Percentiles rank a stretch among this genome's conserved stretches.
Evolutionary conservation across 2,888 invertebrate species (phyloP).

Genomic region (Melangyna quadrimaculata): DNA sequence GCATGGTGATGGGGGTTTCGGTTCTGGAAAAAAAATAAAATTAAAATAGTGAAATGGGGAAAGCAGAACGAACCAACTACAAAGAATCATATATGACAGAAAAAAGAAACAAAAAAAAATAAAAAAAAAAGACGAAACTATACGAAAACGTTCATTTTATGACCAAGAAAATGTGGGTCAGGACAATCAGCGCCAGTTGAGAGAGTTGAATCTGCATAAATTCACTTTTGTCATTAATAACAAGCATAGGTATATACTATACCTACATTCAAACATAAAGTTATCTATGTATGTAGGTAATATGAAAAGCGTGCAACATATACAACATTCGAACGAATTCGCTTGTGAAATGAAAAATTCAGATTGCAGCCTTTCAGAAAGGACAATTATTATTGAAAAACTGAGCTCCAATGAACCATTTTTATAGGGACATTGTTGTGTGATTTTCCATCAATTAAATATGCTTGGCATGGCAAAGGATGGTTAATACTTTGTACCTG

Average conservation of each 20-base stretch:
- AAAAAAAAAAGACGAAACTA: slow-evolving; percentile 23
- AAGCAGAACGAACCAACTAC: slow-evolving; percentile 31
- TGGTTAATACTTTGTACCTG: too few species aligned
- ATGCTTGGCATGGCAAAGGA: neutral
- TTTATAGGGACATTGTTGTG: slow-evolving; percentile 8
- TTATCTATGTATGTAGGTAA: neutral
- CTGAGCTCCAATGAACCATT: slow-evolving; percentile 42
- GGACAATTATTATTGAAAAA: slow-evolving; percentile 17
- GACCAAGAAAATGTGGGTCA: slow-evolving; percentile 63
- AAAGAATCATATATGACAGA: slow-evolving; percentile 36
- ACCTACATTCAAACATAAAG: neutral
- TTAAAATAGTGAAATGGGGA: neutral
- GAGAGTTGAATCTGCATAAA: slow-evolving; percentile 64
- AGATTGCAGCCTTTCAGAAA: slow-evolving; percentile 46
- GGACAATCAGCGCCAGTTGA: slow-evolving; percentile 58
- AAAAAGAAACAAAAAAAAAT: neutral
- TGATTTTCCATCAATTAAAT: slow-evolving; percentile 10
- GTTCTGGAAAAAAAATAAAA: slow-evolving; percentile 22
- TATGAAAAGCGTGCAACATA: neutral
- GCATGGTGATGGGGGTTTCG: too few species aligned
- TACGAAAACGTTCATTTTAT: slow-evolving; percentile 54
- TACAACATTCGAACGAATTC: neutral
- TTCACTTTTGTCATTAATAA: slow-evolving; percentile 66
- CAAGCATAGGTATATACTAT: slow-evolving; percentile 51
- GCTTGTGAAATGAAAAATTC: slow-evolving; percentile 30